Evolutionary conservation across 2,113 vertebrate species (phyloP).

Genomic region (Polyodon spathula): DNA sequence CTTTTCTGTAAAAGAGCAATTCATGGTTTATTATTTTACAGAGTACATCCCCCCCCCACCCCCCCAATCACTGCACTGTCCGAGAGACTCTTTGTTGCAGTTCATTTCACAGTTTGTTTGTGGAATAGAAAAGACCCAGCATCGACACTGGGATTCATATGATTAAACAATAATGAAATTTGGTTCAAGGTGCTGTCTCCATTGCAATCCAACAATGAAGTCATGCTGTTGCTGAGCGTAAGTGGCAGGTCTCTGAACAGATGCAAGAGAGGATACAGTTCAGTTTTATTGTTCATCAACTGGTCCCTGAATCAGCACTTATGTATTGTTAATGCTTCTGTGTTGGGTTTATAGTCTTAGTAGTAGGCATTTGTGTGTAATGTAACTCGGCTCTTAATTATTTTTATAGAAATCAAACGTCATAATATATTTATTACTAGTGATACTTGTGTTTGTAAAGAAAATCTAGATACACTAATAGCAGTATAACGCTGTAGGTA

Average conservation of each 20-base stretch:
- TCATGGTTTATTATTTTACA: background rate
- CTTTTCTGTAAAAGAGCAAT: background rate
- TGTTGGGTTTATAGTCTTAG: too few species aligned
- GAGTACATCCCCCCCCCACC: too few species aligned
- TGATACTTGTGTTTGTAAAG: too few species aligned
- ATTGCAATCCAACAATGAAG: background rate
- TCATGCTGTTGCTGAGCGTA: background rate
- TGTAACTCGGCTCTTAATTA: too few species aligned
- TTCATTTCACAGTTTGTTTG: background rate
- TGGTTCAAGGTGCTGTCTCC: background rate
- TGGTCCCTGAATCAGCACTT: background rate
- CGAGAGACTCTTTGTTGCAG: background rate
- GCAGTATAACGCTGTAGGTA: too few species aligned
- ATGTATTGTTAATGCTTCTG: background rate
- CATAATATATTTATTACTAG: too few species aligned
- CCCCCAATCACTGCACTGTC: background rate
- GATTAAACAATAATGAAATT: constrained; percentile 2
- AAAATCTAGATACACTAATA: too few species aligned
- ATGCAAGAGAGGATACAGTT: background rate
- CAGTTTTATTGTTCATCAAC: background rate
- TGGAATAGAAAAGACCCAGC: background rate
- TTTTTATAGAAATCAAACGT: too few species aligned
- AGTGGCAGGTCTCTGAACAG: background rate
- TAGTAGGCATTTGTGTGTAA: too few species aligned
- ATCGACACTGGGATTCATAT: background rate